These are phyloP conservation scores for Rissa tridactyla DNA, from an alignment of 2,113 vertebrate genomes.

Conservation along the genomic window DNA sequence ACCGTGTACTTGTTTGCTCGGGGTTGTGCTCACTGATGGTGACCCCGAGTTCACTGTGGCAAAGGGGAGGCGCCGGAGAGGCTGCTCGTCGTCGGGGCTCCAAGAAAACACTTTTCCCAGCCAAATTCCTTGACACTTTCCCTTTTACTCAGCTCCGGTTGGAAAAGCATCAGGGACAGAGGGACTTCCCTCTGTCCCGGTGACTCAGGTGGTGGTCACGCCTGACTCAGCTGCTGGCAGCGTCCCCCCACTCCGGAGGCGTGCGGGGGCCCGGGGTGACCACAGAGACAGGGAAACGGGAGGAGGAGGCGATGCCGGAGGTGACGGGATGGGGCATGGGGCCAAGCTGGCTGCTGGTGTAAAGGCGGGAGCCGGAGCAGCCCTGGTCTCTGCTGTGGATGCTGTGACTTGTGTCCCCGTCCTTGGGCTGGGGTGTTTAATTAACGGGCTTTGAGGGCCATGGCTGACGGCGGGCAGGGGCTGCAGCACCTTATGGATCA, in stretches of 20 bases:
- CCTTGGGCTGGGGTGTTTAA: not conserved
- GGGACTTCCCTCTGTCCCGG: slow-evolving; percentile 2
- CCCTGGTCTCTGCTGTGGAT: not conserved
- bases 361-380: not conserved
- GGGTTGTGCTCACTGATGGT: not conserved
- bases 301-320: not conserved
- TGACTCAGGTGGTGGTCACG: slow-evolving; percentile 63
- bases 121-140: slow-evolving; percentile 46
- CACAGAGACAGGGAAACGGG: not conserved
- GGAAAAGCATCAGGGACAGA: not conserved
- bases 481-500: not conserved
- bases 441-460: fast-evolving
- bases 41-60: slow-evolving; percentile 11
- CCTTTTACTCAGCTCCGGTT: slow-evolving; percentile 61
- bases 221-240: slow-evolving; percentile 40
- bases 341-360: not conserved
- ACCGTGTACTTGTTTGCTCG: not conserved
- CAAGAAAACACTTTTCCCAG: not conserved
- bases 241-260: not conserved
- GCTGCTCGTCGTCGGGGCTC: not conserved
- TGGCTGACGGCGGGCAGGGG: fast-evolving
- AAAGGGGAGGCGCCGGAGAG: not conserved
- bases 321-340: fast-evolving
- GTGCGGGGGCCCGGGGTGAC: fast-evolving
- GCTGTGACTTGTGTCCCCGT: not conserved